Base-by-base conservation (phyloP, 2,888 invertebrate genomes). In the Cerceris ruficornis region DNA sequence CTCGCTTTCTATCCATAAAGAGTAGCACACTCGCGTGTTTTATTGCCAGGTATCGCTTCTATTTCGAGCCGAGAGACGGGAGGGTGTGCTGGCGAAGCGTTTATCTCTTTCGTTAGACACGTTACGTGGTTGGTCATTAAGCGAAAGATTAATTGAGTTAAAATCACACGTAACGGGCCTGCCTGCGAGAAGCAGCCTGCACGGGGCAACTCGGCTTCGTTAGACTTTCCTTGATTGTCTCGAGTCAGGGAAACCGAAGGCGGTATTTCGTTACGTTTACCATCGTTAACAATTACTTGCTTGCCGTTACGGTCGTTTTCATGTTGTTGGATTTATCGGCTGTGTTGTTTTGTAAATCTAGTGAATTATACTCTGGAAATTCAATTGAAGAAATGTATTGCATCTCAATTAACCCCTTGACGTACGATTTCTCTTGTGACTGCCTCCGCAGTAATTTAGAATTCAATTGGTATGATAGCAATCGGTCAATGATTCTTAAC, bases 141-240 rank as follows among this genome's bases (percentile, higher is more conserved):
- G 77, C 66, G 70, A 70, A 76, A 77, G 77, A 77, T 77, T 76
- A 77, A 77, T 77, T 77, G 77, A 77, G 77, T 77, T 77, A 77
- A 77, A 77, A 77, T 76, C 77, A 77, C 76, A 69, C 65, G 76
- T 76, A 77, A 77, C 77, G 77, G 69, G 60, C 62, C 15, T 55
- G 75, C 43, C 58, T 57, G 50, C n/a, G 50, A 50, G 50, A 7
- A 17, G 41, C 41, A 9, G 57, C 57, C 57, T 41, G 15, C 17
- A 15, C 28, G 43, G 66, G 52, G 42, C 57, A 57, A 67, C 66
- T 71, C 59, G 58, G 66, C 68, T 67, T 68, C 58, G 62, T 50
- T 61, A 69, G 54, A 46, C 46, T 46, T 70, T 65, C 77, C 61
- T 61, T 70, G 69, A 74, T 69, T 73, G 64, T 11, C 49, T 28